Percentiles rank a stretch among this genome's conserved stretches.
Conservation (phyloP, 1,140 invertebrate species). For the Atta cephalotes region DNA sequence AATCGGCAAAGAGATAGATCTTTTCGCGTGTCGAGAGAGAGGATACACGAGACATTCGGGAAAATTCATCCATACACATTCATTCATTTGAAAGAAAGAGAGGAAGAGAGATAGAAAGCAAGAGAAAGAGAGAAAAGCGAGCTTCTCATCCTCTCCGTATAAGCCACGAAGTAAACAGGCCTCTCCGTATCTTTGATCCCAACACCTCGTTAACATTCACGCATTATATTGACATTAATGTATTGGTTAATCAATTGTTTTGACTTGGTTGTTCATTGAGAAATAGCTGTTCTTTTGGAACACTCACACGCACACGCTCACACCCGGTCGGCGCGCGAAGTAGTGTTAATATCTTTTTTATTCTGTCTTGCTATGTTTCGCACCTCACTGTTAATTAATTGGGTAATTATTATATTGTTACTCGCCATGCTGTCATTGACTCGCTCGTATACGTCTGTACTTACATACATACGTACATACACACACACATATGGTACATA, state of each 20-base stretch:
- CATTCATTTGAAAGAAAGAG: neutral
- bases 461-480: constrained; percentile 2
- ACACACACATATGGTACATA: neutral
- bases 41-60: neutral
- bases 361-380: constrained; percentile 68
- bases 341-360: constrained; percentile 60
- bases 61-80: neutral
- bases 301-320: constrained; percentile 54
- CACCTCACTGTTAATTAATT: constrained; percentile 72
- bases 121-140: neutral
- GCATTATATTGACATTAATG: constrained; percentile 59
- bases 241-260: constrained; percentile 61
- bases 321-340: constrained; percentile 67
- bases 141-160: neutral
- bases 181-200: constrained; percentile 54
- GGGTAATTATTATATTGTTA: constrained; percentile 66
- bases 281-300: constrained; percentile 58
- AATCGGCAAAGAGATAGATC: neutral
- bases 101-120: neutral
- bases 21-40: constrained; percentile 11
- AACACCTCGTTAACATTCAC: constrained; percentile 59
- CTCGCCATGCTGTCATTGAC: constrained; percentile 25
- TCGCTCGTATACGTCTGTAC: constrained; percentile 30
- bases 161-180: constrained; percentile 19
- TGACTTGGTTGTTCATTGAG: constrained; percentile 66